Evolutionary conservation across 2,797 vertebrate species (phyloP), one percentile per base, ranked within the genome.

Genomic region (Rhadinocentrus ornatus): DNA sequence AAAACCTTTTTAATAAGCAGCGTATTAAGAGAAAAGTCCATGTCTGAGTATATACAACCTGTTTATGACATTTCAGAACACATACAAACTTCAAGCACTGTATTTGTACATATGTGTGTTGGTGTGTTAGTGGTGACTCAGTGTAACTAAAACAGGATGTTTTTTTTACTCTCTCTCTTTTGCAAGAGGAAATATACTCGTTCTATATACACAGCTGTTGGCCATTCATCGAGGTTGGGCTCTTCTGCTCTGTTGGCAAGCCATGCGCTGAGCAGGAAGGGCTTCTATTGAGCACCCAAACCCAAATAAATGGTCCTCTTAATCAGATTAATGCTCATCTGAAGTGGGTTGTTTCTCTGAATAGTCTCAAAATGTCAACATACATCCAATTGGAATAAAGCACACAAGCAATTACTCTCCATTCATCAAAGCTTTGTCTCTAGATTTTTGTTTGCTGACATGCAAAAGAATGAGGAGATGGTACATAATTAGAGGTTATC

Each of bases 171-270:
- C 50, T 62, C 55, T 26, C 9, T 66, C n/a, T 22, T 6, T 50
- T 7, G 62, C 3, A 6, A 84, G 80, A 81, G 88, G 86, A 92
- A 88, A 88, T 82, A 72, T 89, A 78, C 78, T 78, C 11, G 53
- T 66, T 81, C 66, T 90, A 81, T 91, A 91, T 82, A 92, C 91
- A 93, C 92, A 93, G 93, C 92, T 94, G 93, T 81, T 66, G 89
- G 77, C 85, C 86, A 87, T 90, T 87, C 86, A 73, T 83, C 29
- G 69, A 74, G 83, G 75, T 44, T 32, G 69, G 69, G 76, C 75
- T 82, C 84, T 69, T 78, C 83, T 74, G 81, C 75, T 41, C 62
- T 73, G 22, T n/a, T 85, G 82, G 75, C 86, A 82, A 69, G 63
- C 69, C 22, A 4, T 6, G 24, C 9, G 62, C 71, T 4, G 62